Base-by-base conservation (phyloP, 2,888 invertebrate species). In the Uloborus plumipes region DNA sequence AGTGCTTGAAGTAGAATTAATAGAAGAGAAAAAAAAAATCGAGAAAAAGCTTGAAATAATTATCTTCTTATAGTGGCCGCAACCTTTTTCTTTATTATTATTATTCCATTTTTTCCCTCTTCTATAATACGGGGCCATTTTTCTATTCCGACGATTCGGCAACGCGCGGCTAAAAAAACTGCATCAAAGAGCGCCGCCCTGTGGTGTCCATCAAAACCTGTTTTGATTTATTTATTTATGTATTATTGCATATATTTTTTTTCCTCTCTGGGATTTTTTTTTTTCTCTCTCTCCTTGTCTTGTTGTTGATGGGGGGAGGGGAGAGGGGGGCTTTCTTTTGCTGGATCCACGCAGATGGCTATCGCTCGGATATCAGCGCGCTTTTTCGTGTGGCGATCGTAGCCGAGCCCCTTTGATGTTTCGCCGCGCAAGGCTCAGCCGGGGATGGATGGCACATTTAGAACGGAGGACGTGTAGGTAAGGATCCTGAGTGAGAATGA, bases 211-310 rank as follows among this genome's bases (percentile, higher is more conserved):
- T 80, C 79, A 67, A 62, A 80, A 69, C 61, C 67, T 67, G 53
- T 67, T 69, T 80, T 80, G 53, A 61, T 73, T 80, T 80, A 80
- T 80, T 80, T 80, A 69, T 73, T 73, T 73, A 50, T 61, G 26
- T 16, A 20, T 39, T 39, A 39, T 39, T 39, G 9, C 22, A 59
- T 20, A 51, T 26, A 58, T 66, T 65, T 71, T 72, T 65, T 55
- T 39, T 22, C 61, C 51, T 22, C 61, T 67, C 22, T 22, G 11
- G 16, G 22, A 22, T 55, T 74, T 74, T 65, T 65, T 66, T 67
- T 14, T 22, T 16, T 20, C 26, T 59, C 47, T 15, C 3, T 22
- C 51, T 14, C 16, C 62, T 20, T 16, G 39, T 64, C 55, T 55
- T 53, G 26, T 53, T 61, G 51, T n/a, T 47, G n/a, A 39, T 50